Conservation (phyloP, 2,888 invertebrate genomes). For the Anoncus sp. region DNA sequence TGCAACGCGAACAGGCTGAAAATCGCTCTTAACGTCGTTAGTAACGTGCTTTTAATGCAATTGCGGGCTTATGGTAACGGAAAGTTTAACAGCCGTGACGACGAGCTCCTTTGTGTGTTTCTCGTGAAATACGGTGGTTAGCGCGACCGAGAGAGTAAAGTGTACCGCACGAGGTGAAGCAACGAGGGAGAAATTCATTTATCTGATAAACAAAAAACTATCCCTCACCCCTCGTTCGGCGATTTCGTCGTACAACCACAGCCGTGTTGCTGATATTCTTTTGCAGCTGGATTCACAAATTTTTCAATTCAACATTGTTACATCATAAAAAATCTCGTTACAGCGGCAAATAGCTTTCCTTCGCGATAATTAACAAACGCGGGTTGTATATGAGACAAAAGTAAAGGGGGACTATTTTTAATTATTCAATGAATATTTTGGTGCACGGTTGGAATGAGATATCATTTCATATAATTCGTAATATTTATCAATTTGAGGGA, state of each 20-base stretch:
- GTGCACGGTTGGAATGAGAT: too few relatives aligned
- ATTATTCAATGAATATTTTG: too few relatives aligned
- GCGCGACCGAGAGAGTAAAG: background rate
- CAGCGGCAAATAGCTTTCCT: background rate
- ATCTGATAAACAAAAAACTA: conserved; percentile 1
- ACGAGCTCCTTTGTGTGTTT: conserved; percentile 29
- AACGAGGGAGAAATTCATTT: conserved; percentile 32
- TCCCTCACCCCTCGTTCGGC: background rate
- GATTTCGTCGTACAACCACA: background rate
- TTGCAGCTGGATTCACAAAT: background rate
- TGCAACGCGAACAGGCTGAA: conserved; percentile 2
- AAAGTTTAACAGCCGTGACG: conserved; percentile 40
- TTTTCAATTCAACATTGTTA: background rate
- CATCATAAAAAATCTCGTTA: background rate
- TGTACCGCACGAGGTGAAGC: conserved; percentile 6
- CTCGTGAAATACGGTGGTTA: conserved; percentile 1
- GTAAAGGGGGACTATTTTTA: too few relatives aligned
- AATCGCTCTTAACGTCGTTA: conserved; percentile 23
- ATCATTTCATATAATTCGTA: too few relatives aligned
- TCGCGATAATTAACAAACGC: background rate
- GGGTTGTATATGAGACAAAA: too few relatives aligned
- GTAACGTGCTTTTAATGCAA: conserved; percentile 52
- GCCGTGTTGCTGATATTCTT: background rate
- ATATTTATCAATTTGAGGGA: too few relatives aligned
- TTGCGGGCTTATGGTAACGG: conserved; percentile 46